Percentiles rank a stretch among this genome's conserved stretches.
Conservation (phyloP, 2,113 vertebrate species). For the Salvelinus namaycush region DNA sequence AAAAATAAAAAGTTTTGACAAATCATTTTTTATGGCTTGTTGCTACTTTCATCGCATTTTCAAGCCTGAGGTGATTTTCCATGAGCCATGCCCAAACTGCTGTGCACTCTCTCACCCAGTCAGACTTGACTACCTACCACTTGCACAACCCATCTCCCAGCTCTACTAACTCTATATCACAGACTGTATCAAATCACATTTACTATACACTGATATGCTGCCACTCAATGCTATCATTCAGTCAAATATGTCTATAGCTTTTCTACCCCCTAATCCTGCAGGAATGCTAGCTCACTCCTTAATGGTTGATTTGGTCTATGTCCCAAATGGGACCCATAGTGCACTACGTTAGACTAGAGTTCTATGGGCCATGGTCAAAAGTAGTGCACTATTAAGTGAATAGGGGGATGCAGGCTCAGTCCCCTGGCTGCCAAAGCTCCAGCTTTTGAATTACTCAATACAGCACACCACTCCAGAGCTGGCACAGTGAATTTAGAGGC, state of each 20-base stretch:
- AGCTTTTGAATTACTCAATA: constrained; percentile 31
- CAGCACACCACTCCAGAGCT: constrained; percentile 12
- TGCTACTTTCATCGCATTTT: constrained; percentile 63
- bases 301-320: constrained; percentile 17
- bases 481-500: neutral
- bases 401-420: neutral
- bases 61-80: constrained; percentile 51
- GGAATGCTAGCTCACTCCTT: constrained; percentile 24
- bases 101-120: constrained; percentile 7
- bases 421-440: constrained; percentile 9
- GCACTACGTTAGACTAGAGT: too few species aligned
- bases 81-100: constrained; percentile 31
- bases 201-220: neutral
- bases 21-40: constrained; percentile 56
- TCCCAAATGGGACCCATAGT: too few species aligned
- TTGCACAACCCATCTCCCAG: neutral
- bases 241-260: neutral
- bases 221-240: neutral
- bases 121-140: constrained; percentile 3
- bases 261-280: constrained; percentile 22
- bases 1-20: constrained; percentile 44
- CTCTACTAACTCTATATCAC: neutral
- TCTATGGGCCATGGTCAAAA: too few species aligned
- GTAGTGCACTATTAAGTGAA: too few species aligned
- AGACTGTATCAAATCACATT: neutral